Evolutionary conservation across 2,113 vertebrate genomes (phyloP).

Genomic region (Myiopsitta monachus): DNA sequence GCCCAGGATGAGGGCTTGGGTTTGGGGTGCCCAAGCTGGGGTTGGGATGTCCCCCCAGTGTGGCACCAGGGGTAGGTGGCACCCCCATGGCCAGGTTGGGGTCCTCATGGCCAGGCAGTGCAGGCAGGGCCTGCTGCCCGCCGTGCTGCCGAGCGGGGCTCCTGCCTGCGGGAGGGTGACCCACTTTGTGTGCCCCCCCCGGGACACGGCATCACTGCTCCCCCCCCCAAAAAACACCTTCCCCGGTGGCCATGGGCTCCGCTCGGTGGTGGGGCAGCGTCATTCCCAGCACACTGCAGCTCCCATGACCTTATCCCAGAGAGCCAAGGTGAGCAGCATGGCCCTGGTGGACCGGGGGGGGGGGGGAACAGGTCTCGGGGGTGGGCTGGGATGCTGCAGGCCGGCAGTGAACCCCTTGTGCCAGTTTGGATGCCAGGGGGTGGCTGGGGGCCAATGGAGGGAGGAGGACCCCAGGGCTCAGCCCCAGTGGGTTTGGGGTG

Average conservation of each 20-base stretch:
- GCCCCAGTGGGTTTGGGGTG: not conserved
- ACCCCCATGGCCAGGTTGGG: not conserved
- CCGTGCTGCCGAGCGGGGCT: not conserved
- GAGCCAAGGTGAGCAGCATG: conserved; percentile 42
- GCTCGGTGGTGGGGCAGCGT: not conserved
- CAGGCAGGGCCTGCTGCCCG: not conserved
- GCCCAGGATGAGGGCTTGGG: not conserved
- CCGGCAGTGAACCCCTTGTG: rapidly evolving
- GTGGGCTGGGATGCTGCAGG: not conserved
- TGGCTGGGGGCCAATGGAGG: not conserved
- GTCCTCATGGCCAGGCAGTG: not conserved
- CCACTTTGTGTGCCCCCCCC: not conserved
- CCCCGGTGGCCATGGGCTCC: not conserved
- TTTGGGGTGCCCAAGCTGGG: not conserved
- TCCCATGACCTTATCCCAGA: conserved; percentile 45
- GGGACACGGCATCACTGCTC: not conserved
- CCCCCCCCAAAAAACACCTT: not conserved
- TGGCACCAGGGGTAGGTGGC: not conserved
- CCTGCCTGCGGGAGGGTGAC: not conserved
- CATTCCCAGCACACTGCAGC: not conserved
- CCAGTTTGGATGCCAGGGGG: not conserved
- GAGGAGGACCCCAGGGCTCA: no score
- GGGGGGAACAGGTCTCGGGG: not conserved
- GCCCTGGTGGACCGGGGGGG: not conserved
- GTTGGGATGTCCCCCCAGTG: not conserved